Percentiles rank a stretch among this genome's conserved stretches.
These are phyloP conservation scores for Diabrotica balteata DNA, from an alignment of 2,888 invertebrate species.

Conservation along the genomic window DNA sequence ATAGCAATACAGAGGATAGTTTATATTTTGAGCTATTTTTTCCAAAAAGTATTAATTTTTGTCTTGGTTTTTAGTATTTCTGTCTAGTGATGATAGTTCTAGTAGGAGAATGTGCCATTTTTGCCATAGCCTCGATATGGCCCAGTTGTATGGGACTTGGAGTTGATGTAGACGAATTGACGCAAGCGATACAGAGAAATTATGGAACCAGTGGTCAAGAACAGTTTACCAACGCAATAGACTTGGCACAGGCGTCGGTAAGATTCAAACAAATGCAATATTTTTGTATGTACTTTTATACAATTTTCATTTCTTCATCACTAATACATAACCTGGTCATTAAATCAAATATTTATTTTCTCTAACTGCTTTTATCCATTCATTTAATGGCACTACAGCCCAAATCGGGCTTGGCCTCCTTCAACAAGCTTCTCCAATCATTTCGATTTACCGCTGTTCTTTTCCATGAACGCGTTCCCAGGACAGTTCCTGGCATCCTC, in stretches of 20 bases:
- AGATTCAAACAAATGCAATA: constrained; percentile 8
- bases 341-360: too few relatives aligned
- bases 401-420: too few relatives aligned
- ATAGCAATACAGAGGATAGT: too few relatives aligned
- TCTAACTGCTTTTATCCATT: too few relatives aligned
- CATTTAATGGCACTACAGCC: too few relatives aligned
- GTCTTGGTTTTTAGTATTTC: constrained; percentile 69
- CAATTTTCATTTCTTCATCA: background rate
- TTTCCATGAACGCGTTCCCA: too few relatives aligned
- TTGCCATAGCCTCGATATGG: constrained; percentile 76
- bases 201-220: constrained; percentile 79
- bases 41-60: background rate
- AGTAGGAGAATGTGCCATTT: constrained; percentile 74
- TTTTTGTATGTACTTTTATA: background rate
- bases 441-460: too few relatives aligned
- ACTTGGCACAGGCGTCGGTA: constrained; percentile 75
- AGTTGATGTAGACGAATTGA: constrained; percentile 71
- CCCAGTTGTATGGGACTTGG: constrained; percentile 79
- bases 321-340: too few relatives aligned
- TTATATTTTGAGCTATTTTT: too few relatives aligned
- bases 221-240: constrained; percentile 81
- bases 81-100: constrained; percentile 72
- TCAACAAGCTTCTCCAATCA: too few relatives aligned
- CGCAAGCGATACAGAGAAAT: constrained; percentile 74
- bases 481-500: too few relatives aligned